Conservation (phyloP, 2,113 vertebrate species). For the Eupsittula cactorum region DNA sequence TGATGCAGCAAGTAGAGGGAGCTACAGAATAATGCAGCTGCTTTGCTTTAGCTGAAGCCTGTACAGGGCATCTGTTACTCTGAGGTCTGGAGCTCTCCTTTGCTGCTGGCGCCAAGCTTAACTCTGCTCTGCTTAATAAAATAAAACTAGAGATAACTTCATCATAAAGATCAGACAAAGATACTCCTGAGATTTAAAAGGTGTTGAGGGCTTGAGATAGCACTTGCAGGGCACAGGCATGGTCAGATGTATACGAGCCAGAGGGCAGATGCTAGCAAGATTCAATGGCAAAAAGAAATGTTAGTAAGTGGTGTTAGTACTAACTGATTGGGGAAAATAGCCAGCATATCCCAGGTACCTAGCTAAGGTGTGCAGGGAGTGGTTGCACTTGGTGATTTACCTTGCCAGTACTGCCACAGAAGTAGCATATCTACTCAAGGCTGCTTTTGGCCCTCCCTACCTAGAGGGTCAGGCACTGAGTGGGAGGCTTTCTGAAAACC, state of each 20-base stretch:
- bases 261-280: background rate
- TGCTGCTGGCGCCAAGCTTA: background rate
- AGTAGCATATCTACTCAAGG: fast-evolving
- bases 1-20: conserved; percentile 59
- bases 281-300: background rate
- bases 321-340: background rate
- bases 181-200: background rate
- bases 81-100: background rate
- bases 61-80: background rate
- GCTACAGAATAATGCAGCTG: conserved; percentile 56
- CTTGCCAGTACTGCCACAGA: background rate
- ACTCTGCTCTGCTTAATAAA: background rate
- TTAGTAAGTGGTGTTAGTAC: background rate
- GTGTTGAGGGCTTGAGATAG: background rate
- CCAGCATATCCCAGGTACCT: background rate
- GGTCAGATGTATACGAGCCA: background rate
- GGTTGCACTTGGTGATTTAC: background rate
- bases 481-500: background rate
- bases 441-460: background rate
- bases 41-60: background rate
- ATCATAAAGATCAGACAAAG: background rate
- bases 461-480: background rate
- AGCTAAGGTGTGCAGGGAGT: background rate
- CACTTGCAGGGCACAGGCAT: background rate
- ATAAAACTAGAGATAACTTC: background rate